Evolutionary conservation across 2,113 vertebrate genomes (phyloP).

Genomic region (Peromyscus californicus): DNA sequence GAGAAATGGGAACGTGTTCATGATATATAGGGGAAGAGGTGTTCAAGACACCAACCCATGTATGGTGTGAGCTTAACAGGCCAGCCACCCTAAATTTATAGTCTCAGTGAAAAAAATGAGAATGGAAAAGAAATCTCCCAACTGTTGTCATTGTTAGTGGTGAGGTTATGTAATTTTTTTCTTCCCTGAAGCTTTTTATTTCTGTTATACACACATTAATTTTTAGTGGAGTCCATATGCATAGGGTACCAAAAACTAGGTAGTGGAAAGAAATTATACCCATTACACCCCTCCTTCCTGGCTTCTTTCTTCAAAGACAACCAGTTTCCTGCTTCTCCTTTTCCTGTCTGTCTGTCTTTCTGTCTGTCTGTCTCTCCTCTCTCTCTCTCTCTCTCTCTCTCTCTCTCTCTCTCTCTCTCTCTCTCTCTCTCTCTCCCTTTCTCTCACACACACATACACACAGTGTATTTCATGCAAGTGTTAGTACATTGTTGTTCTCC

Average conservation of each 20-base stretch:
- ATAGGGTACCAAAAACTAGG: neutral
- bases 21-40: neutral
- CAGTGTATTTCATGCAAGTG: neutral
- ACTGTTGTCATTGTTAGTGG: neutral
- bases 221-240: neutral
- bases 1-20: neutral
- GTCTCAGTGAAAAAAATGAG: no score
- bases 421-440: neutral
- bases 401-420: neutral
- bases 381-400: neutral
- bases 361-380: neutral
- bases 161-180: neutral
- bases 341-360: neutral
- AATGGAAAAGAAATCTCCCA: neutral
- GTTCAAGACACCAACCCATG: neutral
- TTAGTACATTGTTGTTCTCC: neutral
- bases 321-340: neutral
- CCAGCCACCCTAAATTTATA: neutral
- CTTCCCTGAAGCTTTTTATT: neutral
- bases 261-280: neutral
- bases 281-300: neutral
- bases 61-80: neutral
- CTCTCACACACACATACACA: neutral
- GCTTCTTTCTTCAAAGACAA: slow-evolving; percentile 22
- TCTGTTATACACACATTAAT: neutral